Percentiles rank a stretch among this genome's conserved stretches.
These are phyloP conservation scores for Rhadina sibilatrix DNA, from an alignment of 2,113 vertebrate species.

Conservation along the genomic window DNA sequence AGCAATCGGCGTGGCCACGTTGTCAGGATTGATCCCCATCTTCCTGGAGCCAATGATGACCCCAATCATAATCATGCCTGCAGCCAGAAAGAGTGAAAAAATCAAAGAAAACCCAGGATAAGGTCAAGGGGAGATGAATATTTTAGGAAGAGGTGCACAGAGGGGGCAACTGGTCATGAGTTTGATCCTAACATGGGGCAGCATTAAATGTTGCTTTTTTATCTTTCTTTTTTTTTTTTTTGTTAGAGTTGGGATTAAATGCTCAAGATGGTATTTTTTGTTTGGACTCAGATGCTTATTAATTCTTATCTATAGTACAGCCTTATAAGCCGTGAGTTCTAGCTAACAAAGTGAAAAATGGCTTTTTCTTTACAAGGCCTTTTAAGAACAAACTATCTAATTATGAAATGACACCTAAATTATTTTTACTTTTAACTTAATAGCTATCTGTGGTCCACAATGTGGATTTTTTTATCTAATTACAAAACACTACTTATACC, in stretches of 20 bases:
- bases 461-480: no score
- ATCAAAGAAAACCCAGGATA: not conserved
- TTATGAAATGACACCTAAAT: no score
- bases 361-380: no score
- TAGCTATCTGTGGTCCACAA: no score
- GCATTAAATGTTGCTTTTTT: not conserved
- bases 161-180: not conserved
- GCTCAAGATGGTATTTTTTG: no score
- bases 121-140: not conserved
- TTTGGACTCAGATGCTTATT: no score
- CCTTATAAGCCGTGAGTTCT: no score
- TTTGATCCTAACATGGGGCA: not conserved
- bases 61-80: constrained; percentile 97
- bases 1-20: constrained; percentile 95
- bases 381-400: no score
- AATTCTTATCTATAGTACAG: no score
- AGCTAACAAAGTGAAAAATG: no score
- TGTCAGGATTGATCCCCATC: constrained; percentile 97
- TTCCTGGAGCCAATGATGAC: constrained; percentile 94
- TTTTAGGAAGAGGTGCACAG: rapidly evolving
- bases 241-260: not conserved
- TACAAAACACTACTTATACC: no score
- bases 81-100: not conserved
- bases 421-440: no score
- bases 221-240: not conserved